A percentile compares a stretch with the other conserved stretches of the same genome.
Evolutionary conservation across 2,888 invertebrate genomes (phyloP).

Genomic region (Scaptomyza reducta): DNA sequence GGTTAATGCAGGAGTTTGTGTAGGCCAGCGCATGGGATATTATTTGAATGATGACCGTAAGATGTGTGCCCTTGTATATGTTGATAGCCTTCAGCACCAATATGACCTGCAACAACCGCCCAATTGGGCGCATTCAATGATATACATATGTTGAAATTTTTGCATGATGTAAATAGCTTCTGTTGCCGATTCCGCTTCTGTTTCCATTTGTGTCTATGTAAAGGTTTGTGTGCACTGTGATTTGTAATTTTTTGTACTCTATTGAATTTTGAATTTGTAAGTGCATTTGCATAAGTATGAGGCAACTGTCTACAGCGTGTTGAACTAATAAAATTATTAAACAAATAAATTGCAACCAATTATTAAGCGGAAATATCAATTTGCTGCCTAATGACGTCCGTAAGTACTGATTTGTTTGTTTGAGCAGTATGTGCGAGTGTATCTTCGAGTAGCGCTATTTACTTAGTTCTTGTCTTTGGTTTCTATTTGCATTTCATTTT

Average conservation of each 20-base stretch:
- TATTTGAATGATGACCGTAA: slow-evolving; percentile 90
- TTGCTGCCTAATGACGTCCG: slow-evolving; percentile 41
- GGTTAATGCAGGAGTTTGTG: slow-evolving; percentile 97
- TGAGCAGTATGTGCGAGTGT: slow-evolving; percentile 3
- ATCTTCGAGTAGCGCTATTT: slow-evolving; percentile 21
- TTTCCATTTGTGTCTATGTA: too few species aligned
- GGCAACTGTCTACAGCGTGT: too few species aligned
- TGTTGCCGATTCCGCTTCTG: too few species aligned
- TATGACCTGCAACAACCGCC: slow-evolving; percentile 87
- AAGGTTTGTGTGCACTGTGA: too few species aligned
- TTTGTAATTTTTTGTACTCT: too few species aligned
- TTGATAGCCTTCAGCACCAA: slow-evolving; percentile 91
- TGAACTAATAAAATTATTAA: too few species aligned
- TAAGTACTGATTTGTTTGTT: slow-evolving; percentile 6
- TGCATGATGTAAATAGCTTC: neutral
- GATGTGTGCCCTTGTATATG: slow-evolving; percentile 88
- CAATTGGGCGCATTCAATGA: slow-evolving; percentile 9
- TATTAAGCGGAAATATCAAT: slow-evolving; percentile 64
- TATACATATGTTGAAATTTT: neutral
- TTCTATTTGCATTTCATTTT: slow-evolving; percentile 10
- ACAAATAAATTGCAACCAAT: slow-evolving; percentile 55
- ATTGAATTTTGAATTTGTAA: too few species aligned
- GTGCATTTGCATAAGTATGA: neutral
- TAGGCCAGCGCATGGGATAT: slow-evolving; percentile 93
- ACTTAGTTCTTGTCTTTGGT: slow-evolving; percentile 13